A percentile compares a stretch with the other conserved stretches of the same genome.
Conservation (phyloP, 2,113 vertebrate species). For the Romanogobio albipinnatus region DNA sequence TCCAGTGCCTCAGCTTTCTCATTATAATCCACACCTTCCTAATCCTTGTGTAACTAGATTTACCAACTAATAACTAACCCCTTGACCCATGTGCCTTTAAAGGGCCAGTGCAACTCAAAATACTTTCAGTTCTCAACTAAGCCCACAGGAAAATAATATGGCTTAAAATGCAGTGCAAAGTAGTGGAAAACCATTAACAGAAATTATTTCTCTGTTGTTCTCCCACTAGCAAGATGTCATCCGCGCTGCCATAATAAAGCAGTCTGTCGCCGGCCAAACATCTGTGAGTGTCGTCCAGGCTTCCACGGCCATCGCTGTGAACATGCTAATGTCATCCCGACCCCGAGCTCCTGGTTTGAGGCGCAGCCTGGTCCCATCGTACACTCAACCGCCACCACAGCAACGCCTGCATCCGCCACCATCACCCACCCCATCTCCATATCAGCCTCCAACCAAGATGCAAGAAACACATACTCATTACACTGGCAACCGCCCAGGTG, state of each 20-base stretch:
- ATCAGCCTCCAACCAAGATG: not conserved
- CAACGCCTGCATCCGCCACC: not conserved
- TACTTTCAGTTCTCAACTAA: no score
- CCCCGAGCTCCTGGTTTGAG: not conserved
- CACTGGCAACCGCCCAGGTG: conserved; percentile 50
- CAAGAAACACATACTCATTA: conserved; percentile 34
- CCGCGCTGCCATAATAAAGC: conserved; percentile 58
- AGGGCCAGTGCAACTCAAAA: not conserved
- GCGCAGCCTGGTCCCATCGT: not conserved
- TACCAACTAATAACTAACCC: conserved; percentile 4
- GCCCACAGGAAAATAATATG: no score
- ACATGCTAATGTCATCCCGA: not conserved
- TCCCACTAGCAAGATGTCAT: conserved; percentile 62
- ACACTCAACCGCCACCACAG: not conserved
- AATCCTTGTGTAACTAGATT: conserved; percentile 25
- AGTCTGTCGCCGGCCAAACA: conserved; percentile 54
- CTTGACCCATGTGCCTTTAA: conserved; percentile 23
- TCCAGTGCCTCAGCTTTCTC: conserved; percentile 17
- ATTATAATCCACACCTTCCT: conserved; percentile 38
- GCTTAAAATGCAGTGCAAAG: not conserved
- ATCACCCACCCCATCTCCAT: not conserved
- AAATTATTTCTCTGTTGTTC: not conserved
- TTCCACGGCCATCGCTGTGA: conserved; percentile 64
- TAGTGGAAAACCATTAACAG: not conserved
- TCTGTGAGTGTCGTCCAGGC: conserved; percentile 59